Conservation (phyloP, 2,888 invertebrate species). For the Helleia helle region DNA sequence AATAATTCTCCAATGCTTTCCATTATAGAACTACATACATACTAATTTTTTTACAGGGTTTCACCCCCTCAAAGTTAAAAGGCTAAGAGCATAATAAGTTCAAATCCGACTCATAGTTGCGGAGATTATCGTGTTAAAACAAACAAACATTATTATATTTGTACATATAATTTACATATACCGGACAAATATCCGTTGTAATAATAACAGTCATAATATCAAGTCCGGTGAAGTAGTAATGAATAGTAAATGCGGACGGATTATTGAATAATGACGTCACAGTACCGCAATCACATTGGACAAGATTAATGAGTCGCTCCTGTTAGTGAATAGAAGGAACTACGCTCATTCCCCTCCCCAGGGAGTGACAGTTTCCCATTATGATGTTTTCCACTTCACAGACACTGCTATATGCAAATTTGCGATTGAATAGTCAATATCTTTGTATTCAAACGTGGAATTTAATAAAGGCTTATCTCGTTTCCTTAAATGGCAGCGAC, state of each 20-base stretch:
- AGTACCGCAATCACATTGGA: constrained; percentile 42
- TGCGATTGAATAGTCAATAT: constrained; percentile 25
- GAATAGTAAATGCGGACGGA: constrained; percentile 24
- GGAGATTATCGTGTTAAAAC: too few species aligned
- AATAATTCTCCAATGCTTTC: too few species aligned
- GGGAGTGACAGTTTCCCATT: constrained; percentile 34
- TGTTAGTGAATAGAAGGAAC: constrained; percentile 39
- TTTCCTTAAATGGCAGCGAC: too few species aligned
- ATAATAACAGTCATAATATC: background rate
- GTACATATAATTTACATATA: background rate
- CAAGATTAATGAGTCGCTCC: constrained; percentile 47
- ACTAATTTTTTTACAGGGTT: too few species aligned
- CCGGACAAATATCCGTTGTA: background rate
- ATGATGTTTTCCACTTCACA: constrained; percentile 22
- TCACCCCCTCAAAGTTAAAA: too few species aligned
- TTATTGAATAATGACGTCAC: constrained; percentile 48
- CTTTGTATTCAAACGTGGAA: constrained; percentile 8
- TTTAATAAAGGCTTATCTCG: constrained; percentile 15
- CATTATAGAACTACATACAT: too few species aligned
- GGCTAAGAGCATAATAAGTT: too few species aligned
- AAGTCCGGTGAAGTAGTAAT: too few species aligned
- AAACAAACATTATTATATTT: too few species aligned
- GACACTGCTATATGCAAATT: constrained; percentile 17
- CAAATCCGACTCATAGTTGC: too few species aligned
- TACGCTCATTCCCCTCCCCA: constrained; percentile 33